Evolutionary conservation across 2,888 invertebrate species (phyloP), one percentile per base, ranked within the genome.

Genomic region (Sarcophaga variegata): DNA sequence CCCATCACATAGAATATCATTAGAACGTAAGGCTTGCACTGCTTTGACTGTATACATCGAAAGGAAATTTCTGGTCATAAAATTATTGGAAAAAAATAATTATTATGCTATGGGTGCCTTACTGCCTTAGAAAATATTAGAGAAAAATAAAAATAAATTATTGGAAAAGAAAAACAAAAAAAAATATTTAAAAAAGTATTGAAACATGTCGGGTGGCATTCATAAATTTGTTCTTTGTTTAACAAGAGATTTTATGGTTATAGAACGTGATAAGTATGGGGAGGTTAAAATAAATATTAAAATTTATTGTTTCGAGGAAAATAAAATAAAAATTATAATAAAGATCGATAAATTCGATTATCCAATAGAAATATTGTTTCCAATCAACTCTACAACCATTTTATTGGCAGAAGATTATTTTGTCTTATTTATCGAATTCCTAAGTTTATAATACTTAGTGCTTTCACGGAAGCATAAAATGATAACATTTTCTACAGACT

Each of bases 151-250:
- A 76, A 81, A 85, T 81, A 77, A 81, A 81, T 77, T 74, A 81
- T 62, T 25, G 71, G 14, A 25, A 64, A 22, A 22, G 37, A 66
- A 69, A 74, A 62, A 62, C 4, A 37, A 20, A 76, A 47, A 47
- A 37, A 47, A 3, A 71, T n/a, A n/a, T 64, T 76, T 67, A 75
- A 22, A 76, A 45, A 27, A 59, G 20, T 54, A 67, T n/a, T 10
- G 54, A 20, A 66, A 79, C 47, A 74, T 81, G 81, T 70, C 75
- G 37, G 78, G 87, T 90, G 91, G 88, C 90, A 91, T 90, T 91
- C 89, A 91, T 91, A 91, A 91, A 90, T 91, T 90, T 90, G 8
- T 10, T 88, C 1, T 54, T 54, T 54, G 12, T 88, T 87, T 89
- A 89, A 88, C 87, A 80, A 85, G 86, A 88, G 62, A 77, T 86